phyloP scores from a whole-genome alignment of 2,113 vertebrate species.

The Pomatostomus ruficeps region DNA sequence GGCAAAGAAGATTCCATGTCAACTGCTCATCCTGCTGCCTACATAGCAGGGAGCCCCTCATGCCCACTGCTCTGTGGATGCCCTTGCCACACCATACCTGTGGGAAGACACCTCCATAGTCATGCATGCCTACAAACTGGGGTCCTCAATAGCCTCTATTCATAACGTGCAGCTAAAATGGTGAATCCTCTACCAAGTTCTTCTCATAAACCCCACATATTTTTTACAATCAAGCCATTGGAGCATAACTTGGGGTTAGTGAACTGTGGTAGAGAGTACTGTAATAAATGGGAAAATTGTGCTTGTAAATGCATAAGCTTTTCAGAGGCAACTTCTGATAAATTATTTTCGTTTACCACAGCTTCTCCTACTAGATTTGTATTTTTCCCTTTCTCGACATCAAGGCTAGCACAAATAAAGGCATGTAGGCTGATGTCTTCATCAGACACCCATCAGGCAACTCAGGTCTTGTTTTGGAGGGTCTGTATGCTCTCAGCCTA shows the following conservation, averaged over 20 bases:
- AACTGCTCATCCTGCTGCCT: background rate
- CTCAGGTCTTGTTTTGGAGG: background rate
- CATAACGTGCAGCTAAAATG: background rate
- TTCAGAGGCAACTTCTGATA: background rate
- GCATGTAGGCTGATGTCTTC: background rate
- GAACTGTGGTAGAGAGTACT: background rate
- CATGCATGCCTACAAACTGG: background rate
- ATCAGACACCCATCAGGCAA: background rate
- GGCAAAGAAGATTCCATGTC: background rate
- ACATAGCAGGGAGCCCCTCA: background rate
- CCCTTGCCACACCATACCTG: background rate
- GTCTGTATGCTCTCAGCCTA: background rate
- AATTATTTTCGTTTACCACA: background rate
- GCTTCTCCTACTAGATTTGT: background rate
- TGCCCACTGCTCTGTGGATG: background rate
- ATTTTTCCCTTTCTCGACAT: background rate
- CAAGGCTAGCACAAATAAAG: background rate
- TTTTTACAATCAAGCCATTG: background rate
- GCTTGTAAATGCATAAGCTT: background rate
- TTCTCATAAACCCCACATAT: background rate
- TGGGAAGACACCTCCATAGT: background rate
- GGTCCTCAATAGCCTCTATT: background rate
- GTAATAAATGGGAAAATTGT: background rate
- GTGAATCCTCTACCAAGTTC: background rate
- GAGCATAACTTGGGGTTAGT: background rate